A percentile compares a stretch with the other conserved stretches of the same genome.
phyloP scores from a whole-genome alignment of 1,140 invertebrate genomes.

The Aphelenchoides avenae region DNA sequence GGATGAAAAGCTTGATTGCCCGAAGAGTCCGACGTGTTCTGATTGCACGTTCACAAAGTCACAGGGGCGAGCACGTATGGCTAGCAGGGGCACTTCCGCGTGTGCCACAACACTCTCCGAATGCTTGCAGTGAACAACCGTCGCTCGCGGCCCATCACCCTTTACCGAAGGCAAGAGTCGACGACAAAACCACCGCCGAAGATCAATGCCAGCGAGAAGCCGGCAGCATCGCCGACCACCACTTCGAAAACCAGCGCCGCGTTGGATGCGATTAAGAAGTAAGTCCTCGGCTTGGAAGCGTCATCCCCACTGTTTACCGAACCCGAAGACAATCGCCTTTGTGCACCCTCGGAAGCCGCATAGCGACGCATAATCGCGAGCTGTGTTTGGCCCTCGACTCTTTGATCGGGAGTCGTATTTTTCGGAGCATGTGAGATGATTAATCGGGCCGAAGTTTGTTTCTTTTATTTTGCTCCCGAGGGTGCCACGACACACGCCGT shows the following conservation, averaged over 20 bases:
- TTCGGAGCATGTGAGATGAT: neutral
- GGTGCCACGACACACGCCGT: too few species aligned
- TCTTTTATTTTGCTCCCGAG: too few species aligned
- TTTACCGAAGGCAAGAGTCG: conserved; percentile 24
- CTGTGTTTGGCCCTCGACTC: neutral
- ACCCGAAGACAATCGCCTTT: neutral
- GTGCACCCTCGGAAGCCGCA: neutral
- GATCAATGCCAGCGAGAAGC: neutral
- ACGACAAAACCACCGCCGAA: conserved; percentile 1
- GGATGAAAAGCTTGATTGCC: neutral
- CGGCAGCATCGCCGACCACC: too few species aligned
- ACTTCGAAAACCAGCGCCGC: conserved; percentile 13
- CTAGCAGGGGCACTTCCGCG: neutral
- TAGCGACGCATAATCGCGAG: neutral
- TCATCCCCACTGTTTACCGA: neutral
- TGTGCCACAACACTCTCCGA: neutral
- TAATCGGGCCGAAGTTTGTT: neutral
- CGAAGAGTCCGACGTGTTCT: neutral
- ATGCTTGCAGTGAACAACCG: conserved; percentile 22
- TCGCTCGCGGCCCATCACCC: conserved; percentile 19
- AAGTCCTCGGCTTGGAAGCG: conserved; percentile 2
- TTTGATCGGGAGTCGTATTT: neutral
- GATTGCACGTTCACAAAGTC: neutral
- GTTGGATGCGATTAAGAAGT: conserved; percentile 21
- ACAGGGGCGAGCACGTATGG: neutral